Evolutionary conservation across 2,113 vertebrate species (phyloP).

Genomic region (Argyrosomus japonicus): DNA sequence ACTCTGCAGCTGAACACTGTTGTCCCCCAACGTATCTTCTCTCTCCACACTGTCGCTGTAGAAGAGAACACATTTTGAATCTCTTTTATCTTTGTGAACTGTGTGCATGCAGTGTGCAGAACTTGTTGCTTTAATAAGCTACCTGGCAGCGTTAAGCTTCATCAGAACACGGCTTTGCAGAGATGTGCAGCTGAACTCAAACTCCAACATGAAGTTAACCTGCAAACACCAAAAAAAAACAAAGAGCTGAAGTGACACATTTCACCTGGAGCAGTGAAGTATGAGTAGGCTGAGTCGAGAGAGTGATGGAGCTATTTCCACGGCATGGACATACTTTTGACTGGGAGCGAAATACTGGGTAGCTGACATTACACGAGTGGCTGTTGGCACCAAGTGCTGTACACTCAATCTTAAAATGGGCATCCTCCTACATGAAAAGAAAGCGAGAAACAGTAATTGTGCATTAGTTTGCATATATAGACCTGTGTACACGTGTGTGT

Average conservation of each 20-base stretch:
- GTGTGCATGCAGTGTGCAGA: neutral
- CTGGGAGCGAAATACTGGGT: slow-evolving; percentile 90
- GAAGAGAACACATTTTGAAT: neutral
- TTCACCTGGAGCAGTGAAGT: slow-evolving; percentile 37
- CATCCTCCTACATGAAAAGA: slow-evolving; percentile 81
- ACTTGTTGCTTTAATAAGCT: slow-evolving; percentile 27
- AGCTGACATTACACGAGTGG: slow-evolving; percentile 89
- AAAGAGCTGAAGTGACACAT: slow-evolving; percentile 31
- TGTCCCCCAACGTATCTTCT: slow-evolving; percentile 85
- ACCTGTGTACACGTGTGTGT: neutral
- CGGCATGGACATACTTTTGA: slow-evolving; percentile 84
- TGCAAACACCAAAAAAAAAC: slow-evolving; percentile 56
- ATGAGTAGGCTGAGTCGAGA: slow-evolving; percentile 25
- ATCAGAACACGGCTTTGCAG: slow-evolving; percentile 87
- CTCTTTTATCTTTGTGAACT: neutral
- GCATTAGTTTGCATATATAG: neutral
- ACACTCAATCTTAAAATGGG: slow-evolving; percentile 90
- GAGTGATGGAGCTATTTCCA: slow-evolving; percentile 9
- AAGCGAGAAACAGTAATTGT: neutral
- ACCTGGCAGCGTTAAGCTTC: slow-evolving; percentile 88
- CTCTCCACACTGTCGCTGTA: slow-evolving; percentile 89
- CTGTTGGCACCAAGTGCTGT: slow-evolving; percentile 77
- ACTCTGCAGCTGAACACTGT: slow-evolving; percentile 83
- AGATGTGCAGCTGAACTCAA: slow-evolving; percentile 92
- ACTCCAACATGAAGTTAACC: slow-evolving; percentile 92